Conservation (phyloP, 2,113 vertebrate species). For the Plecotus auritus region DNA sequence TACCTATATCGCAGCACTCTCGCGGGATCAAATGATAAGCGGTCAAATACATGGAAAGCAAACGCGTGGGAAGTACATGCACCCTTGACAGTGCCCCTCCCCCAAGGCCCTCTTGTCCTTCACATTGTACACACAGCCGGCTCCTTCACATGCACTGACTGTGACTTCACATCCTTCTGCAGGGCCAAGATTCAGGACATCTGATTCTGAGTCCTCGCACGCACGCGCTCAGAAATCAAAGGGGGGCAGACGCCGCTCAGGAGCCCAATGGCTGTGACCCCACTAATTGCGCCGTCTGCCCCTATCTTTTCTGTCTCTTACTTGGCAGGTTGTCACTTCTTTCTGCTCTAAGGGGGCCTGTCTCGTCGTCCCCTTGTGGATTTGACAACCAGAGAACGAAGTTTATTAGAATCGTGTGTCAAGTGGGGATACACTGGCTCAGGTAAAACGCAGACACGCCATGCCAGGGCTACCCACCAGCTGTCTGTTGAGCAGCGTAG, state of each 20-base stretch:
- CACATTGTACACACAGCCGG: neutral
- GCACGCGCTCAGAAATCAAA: neutral
- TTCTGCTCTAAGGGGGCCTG: neutral
- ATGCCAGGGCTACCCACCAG: accelerated
- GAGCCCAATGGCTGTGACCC: neutral
- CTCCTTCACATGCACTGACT: neutral
- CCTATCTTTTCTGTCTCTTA: neutral
- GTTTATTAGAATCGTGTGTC: neutral
- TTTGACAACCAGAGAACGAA: neutral
- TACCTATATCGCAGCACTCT: neutral
- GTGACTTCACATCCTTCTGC: neutral
- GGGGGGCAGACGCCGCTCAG: neutral
- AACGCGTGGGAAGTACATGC: neutral
- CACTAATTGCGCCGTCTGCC: neutral
- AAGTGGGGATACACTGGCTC: neutral
- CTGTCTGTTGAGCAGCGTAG: neutral
- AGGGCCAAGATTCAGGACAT: neutral
- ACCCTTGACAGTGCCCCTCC: neutral
- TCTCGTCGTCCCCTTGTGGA: neutral
- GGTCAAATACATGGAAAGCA: neutral
- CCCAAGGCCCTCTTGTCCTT: neutral
- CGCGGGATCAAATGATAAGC: neutral
- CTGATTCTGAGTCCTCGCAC: neutral
- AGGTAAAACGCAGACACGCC: accelerated
- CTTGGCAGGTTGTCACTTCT: conserved; percentile 7